Evolutionary conservation across 2,797 vertebrate genomes (phyloP), one percentile per base, ranked within the genome.

Genomic region (Pangasius krempfi): DNA sequence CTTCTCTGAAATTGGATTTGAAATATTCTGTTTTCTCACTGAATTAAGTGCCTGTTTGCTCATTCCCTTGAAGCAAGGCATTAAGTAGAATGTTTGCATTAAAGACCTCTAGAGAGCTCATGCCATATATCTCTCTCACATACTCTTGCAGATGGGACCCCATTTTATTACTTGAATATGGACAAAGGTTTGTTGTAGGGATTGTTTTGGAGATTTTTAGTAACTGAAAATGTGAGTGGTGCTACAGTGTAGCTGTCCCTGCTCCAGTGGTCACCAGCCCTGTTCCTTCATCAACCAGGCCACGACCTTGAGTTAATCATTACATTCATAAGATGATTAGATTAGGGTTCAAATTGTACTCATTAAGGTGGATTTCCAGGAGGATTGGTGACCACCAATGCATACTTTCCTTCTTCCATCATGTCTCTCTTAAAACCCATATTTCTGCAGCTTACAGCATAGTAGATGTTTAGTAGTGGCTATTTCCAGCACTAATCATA

Each of bases 121-220:
- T 89, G 72, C 83, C 81, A 88, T 82, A 58, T 76, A 47, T 86
- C 54, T 84, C 5, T 66, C 5, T 84, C 60, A 54, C 72, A 54
- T 52, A 80, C 30, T 89, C 37, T 87, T 87, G 70, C 91, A 94
- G 92, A 90, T 62, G 78, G 73, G 86, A 89, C 86, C 84, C 85
- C 82, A 3, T 93, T 94, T 87, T 68, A 70, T 92, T 89, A 90
- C 73, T 89, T 87, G 88, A 87, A 88, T 54, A 54, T 58, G 86
- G 85, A 87, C 78, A 85, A 92, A 93, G 92, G 91, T 92, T 93
- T 91, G 90, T 93, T 33, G 68, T 44, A 70, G 12, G 47, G 20
- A 58, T 66, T 2, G 73, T 72, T 86, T 84, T 88, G 56, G 12
- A 68, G 40, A 75, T 52, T 58, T 30, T 62, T 66, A 84, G 30